Conservation (phyloP, 2,113 vertebrate species). For the Lycocorax pyrrhopterus region DNA sequence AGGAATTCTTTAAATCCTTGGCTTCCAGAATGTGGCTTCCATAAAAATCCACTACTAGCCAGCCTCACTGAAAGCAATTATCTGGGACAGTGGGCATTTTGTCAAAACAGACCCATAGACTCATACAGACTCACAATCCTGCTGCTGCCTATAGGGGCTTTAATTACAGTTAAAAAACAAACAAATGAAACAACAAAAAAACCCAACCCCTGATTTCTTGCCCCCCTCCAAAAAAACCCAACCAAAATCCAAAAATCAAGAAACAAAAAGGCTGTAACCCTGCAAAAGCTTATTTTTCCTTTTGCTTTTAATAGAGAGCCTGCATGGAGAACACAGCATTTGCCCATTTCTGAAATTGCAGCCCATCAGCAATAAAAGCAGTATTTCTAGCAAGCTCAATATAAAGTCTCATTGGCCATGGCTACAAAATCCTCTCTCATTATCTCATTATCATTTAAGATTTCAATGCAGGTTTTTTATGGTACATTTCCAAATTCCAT, state of each 20-base stretch:
- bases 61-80: not conserved
- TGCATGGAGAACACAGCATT: not conserved
- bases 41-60: not conserved
- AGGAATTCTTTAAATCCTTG: not conserved
- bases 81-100: not conserved
- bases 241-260: not conserved
- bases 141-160: not conserved
- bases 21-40: not conserved
- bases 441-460: not conserved
- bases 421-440: not conserved
- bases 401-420: not conserved
- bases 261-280: not conserved
- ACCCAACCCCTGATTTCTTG: fast-evolving
- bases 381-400: not conserved
- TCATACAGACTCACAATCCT: not conserved
- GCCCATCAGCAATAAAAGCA: not conserved
- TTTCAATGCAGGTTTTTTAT: not conserved
- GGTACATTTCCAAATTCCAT: not conserved
- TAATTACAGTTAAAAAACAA: not conserved
- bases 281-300: not conserved
- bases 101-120: not conserved
- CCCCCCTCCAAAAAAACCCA: fast-evolving
- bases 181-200: not conserved
- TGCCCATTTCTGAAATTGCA: not conserved
- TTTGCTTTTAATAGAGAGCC: not conserved